Evolutionary conservation across 2,888 invertebrate genomes (phyloP).

Genomic region (Bellardia pandia): DNA sequence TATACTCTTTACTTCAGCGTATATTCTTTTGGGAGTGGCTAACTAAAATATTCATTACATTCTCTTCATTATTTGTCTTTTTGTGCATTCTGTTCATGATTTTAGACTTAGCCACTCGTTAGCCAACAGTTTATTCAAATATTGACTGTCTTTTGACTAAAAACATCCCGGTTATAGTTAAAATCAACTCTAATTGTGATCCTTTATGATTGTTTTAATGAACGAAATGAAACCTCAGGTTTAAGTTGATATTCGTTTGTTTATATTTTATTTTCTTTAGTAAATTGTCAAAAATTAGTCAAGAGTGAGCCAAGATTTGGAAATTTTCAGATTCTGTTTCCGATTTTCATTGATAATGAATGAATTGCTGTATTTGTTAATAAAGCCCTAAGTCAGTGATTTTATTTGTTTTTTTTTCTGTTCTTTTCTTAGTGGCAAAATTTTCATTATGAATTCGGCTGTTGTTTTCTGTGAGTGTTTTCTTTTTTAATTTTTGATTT

Average conservation of each 20-base stretch:
- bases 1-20: conserved; percentile 45
- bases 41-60: conserved; percentile 51
- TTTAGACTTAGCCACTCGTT: conserved; percentile 68
- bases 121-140: conserved; percentile 69
- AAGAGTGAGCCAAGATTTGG: conserved; percentile 54
- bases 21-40: conserved; percentile 61
- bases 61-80: background rate
- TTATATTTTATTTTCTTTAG: background rate
- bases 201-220: conserved; percentile 57
- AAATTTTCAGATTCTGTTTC: conserved; percentile 16
- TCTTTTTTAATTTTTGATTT: conserved; percentile 17
- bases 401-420: background rate
- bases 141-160: conserved; percentile 69
- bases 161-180: conserved; percentile 69
- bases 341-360: conserved; percentile 49
- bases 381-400: conserved; percentile 61
- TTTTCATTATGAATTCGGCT: conserved; percentile 69
- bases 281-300: conserved; percentile 58
- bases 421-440: conserved; percentile 47
- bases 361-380: conserved; percentile 29
- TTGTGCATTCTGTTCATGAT: conserved; percentile 35
- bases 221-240: conserved; percentile 45
- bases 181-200: conserved; percentile 68
- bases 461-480: conserved; percentile 38
- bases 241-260: conserved; percentile 38